A percentile compares a stretch with the other conserved stretches of the same genome.
These are phyloP conservation scores for Tamias sibiricus DNA, from an alignment of 2,113 vertebrate genomes.

Conservation along the genomic window DNA sequence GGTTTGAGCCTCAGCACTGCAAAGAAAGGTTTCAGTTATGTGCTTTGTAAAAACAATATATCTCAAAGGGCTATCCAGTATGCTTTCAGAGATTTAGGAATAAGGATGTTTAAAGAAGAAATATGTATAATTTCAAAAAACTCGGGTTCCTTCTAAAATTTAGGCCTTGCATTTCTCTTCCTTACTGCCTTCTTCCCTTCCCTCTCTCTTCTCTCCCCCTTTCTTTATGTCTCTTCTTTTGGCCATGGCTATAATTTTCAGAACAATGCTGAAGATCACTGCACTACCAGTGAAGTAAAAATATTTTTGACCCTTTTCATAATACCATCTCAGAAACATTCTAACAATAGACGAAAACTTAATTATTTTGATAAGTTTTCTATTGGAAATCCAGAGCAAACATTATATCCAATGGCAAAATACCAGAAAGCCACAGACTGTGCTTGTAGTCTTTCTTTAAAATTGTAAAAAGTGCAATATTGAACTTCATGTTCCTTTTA, in stretches of 20 bases:
- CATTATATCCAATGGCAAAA: neutral
- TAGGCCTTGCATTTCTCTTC: neutral
- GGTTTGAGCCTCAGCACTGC: too few relatives aligned
- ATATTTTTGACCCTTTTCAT: neutral
- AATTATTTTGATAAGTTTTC: neutral
- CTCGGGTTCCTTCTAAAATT: neutral
- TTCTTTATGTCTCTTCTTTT: neutral
- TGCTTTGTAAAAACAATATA: too few relatives aligned
- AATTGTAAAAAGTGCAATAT: too few relatives aligned
- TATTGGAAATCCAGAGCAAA: neutral
- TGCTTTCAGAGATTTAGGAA: too few relatives aligned
- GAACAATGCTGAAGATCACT: neutral
- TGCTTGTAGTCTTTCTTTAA: neutral
- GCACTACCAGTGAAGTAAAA: neutral
- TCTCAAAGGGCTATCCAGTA: too few relatives aligned
- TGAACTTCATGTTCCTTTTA: neutral
- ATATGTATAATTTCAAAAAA: too few relatives aligned
- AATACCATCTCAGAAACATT: neutral
- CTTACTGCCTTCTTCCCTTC: neutral
- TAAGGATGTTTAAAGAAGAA: too few relatives aligned
- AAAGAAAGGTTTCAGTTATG: too few relatives aligned
- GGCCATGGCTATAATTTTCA: neutral
- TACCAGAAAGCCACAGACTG: neutral
- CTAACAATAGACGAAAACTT: neutral
- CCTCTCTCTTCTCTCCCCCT: too few relatives aligned